A percentile compares a stretch with the other conserved stretches of the same genome.
Conservation (phyloP, 2,888 invertebrate species). For the Sicus ferrugineus region DNA sequence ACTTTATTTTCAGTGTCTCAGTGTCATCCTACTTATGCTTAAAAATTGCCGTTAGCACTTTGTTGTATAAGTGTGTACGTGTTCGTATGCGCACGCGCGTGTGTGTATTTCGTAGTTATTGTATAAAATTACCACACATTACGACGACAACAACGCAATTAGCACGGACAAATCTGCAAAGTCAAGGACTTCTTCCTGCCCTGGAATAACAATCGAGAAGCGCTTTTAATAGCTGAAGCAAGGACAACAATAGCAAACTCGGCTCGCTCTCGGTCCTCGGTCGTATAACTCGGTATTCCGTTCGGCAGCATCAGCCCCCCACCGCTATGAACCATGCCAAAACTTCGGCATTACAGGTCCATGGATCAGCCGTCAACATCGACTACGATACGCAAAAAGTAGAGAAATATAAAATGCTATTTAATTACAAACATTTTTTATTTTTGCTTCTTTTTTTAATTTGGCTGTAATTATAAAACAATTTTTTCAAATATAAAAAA, state of each 20-base stretch:
- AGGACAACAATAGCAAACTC: constrained; percentile 15
- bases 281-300: background rate
- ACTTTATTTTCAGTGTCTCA: constrained; percentile 28
- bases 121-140: background rate
- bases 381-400: constrained; percentile 63
- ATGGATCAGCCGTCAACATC: constrained; percentile 61
- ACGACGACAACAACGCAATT: background rate
- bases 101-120: background rate
- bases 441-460: background rate
- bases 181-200: background rate
- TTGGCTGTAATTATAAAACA: background rate
- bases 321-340: constrained; percentile 74
- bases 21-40: background rate
- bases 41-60: background rate
- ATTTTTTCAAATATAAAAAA: too few relatives aligned
- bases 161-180: background rate
- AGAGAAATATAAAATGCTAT: too few relatives aligned
- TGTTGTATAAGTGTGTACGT: background rate
- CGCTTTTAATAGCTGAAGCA: background rate
- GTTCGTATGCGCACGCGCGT: background rate
- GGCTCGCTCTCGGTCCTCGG: background rate
- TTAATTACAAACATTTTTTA: background rate
- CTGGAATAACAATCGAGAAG: background rate
- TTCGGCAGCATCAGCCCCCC: constrained; percentile 20
- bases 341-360: constrained; percentile 84